Percentiles rank a stretch among this genome's conserved stretches.
Conservation (phyloP, 2,797 vertebrate genomes). For the Spheniscus humboldti region DNA sequence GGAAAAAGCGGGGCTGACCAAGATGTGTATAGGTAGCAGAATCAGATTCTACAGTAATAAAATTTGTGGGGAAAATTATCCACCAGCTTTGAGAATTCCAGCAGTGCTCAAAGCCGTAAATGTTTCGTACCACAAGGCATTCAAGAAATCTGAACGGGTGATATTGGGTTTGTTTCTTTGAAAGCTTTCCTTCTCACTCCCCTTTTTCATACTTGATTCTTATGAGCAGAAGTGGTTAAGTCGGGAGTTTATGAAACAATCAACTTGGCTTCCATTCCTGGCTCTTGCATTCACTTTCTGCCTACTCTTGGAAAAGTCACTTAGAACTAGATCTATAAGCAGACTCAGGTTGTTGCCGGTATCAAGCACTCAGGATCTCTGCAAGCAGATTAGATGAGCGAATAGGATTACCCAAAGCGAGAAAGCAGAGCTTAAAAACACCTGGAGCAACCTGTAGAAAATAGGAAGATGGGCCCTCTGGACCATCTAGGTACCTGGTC, state of each 20-base stretch:
- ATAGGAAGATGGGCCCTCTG: neutral
- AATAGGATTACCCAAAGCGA: neutral
- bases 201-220: neutral
- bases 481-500: neutral
- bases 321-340: neutral
- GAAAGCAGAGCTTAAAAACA: neutral
- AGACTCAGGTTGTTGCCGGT: neutral
- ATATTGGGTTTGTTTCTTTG: neutral
- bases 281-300: neutral
- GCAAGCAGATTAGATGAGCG: neutral
- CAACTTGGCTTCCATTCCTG: constrained; percentile 24
- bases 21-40: neutral
- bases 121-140: neutral
- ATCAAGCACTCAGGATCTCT: neutral
- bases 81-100: constrained; percentile 18
- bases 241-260: constrained; percentile 32
- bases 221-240: constrained; percentile 23
- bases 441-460: neutral
- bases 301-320: neutral
- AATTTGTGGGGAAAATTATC: constrained; percentile 32
- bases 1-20: neutral
- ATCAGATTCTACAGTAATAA: constrained; percentile 36
- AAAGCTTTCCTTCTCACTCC: neutral
- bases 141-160: neutral
- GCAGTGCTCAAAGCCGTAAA: neutral